Base-by-base conservation (phyloP, 1,140 invertebrate species). In the Myzus persicae region DNA sequence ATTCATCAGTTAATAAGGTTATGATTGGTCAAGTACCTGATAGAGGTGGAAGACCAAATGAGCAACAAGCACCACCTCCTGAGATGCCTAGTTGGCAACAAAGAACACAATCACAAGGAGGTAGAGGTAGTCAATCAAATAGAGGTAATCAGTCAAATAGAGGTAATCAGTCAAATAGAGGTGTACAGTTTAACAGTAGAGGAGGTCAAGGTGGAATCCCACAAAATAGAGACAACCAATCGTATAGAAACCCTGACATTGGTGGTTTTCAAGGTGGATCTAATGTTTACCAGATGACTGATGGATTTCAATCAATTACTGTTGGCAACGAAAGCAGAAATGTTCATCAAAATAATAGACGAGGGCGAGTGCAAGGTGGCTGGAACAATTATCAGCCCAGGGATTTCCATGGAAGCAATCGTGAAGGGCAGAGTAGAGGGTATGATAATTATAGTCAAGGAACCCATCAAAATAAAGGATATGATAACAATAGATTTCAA, bases 51-150 rank as follows among this genome's bases (percentile, higher is more conserved):
- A 95, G 98, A 94, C 97, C 98, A 2, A 97, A 97, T 94, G 98
- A 99, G 94, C 97, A 98, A 94, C 97, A 98, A 94, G 97, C 98
- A 9, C 99, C 99, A 2, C 98, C 98, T 11, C 98, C 98, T 24
- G 99, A 99, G 96, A 99, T 99, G 98, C 98, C 99, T 22, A 97
- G 97, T 2, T 99, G 98, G 97, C 96, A 97, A 94, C 97, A 98
- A 94, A 93, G 94, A 88, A 54, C 88, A n/a, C 54, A 59, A 54
- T 48, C 54, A 67, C 94, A 89, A 88, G 93, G 44, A 48, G 90
- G 46, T 48, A 82, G 93, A 81, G 92, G 87, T 42, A 51, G 88
- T 36, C 92, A 76, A 88, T n/a, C 36, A 76, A 54, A 87, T 18
- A 91, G 93, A 94, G 94, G 94, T 26, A 93, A 93, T 51, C 20